These are phyloP conservation scores for Clytia hemisphaerica DNA, from an alignment of 30 jellyfish, hydroid and myxozoan species.

Conservation along the genomic window DNA sequence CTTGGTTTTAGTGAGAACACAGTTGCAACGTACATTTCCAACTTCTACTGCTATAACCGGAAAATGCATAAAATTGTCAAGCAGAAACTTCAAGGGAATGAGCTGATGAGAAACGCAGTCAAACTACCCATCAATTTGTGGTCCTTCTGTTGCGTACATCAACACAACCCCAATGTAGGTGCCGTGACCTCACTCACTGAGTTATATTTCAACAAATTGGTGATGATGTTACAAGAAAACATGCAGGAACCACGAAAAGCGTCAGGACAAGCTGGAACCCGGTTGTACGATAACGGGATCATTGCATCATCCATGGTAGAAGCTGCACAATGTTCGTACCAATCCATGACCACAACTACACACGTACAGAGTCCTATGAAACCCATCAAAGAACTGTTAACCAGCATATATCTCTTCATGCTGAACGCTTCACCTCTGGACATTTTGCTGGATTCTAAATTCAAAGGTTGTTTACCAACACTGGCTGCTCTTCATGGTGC, in stretches of 20 bases:
- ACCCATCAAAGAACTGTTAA: not conserved
- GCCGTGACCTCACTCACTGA: not conserved
- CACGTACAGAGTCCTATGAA: too few relatives aligned
- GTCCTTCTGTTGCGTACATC: not conserved
- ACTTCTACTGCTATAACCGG: not conserved
- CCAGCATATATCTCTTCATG: constrained; percentile 15
- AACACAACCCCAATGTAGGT: not conserved
- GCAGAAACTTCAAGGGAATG: not conserved
- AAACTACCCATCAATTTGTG: not conserved
- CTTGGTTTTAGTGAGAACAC: constrained; percentile 5
- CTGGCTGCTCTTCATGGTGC: constrained; percentile 20
- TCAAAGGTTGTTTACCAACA: constrained; percentile 1
- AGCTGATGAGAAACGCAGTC: not conserved
- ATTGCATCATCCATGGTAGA: not conserved
- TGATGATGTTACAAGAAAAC: not conserved
- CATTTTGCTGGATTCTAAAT: not conserved
- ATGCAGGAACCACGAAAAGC: not conserved
- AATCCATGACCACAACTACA: not conserved
- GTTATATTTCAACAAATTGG: not conserved
- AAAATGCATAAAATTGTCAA: not conserved
- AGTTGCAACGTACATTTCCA: not conserved
- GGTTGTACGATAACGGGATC: not conserved
- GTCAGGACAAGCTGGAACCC: not conserved
- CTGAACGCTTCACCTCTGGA: not conserved
- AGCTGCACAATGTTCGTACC: constrained; percentile 3